These are phyloP conservation scores for Oceanites oceanicus DNA, from an alignment of 2,113 vertebrate genomes.

Conservation along the genomic window DNA sequence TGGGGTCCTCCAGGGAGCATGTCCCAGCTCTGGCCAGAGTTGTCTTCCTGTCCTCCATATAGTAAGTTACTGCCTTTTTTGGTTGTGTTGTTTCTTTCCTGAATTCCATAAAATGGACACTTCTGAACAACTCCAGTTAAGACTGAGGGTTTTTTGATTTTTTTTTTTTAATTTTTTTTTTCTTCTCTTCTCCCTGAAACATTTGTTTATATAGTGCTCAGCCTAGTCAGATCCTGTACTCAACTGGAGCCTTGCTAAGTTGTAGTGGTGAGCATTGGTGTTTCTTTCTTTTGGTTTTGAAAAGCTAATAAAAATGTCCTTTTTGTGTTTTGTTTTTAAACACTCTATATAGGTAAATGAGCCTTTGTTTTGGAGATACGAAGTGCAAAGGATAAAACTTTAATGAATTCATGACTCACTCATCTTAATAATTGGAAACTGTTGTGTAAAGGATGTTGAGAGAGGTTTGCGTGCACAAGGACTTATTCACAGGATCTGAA, in stretches of 20 bases:
- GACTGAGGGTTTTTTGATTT: background rate
- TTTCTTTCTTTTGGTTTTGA: background rate
- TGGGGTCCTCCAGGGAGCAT: background rate
- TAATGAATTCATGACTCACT: background rate
- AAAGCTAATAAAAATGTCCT: background rate
- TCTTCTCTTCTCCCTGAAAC: too few species aligned
- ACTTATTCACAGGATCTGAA: background rate
- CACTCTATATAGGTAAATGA: background rate
- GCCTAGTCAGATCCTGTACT: background rate
- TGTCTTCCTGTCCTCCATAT: background rate
- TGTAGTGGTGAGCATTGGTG: background rate
- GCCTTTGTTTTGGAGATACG: background rate
- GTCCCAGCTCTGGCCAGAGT: background rate
- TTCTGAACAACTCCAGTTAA: background rate
- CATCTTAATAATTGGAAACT: background rate
- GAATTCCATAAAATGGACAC: background rate
- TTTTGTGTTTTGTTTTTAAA: background rate
- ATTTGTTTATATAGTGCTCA: background rate
- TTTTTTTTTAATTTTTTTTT: rapidly evolving
- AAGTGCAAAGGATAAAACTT: background rate
- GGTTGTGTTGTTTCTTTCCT: background rate
- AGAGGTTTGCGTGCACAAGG: background rate
- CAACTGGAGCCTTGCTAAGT: background rate
- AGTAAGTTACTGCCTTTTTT: constrained; percentile 2
- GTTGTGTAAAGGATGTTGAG: background rate